phyloP scores from a whole-genome alignment of 1,140 invertebrate species.

The Saccostrea echinata region DNA sequence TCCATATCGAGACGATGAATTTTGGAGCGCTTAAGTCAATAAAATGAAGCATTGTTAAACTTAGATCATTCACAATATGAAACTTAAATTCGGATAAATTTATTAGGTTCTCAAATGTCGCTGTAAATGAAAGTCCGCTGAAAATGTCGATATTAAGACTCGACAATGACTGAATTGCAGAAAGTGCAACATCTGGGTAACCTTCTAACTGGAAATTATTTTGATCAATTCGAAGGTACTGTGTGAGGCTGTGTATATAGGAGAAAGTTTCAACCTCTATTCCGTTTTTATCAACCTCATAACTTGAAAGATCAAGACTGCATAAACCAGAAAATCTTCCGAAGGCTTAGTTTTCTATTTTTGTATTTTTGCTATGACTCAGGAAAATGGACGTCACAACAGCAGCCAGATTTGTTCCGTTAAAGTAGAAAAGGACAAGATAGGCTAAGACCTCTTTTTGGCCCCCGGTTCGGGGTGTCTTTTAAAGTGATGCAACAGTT shows the following conservation, averaged over 20 bases:
- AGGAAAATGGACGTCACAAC: neutral
- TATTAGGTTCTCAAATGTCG: neutral
- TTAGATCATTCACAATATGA: neutral
- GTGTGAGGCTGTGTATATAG: neutral
- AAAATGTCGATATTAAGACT: neutral
- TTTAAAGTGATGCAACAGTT: too few relatives aligned
- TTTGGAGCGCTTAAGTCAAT: neutral
- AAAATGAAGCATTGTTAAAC: neutral
- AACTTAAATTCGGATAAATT: neutral
- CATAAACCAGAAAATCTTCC: neutral
- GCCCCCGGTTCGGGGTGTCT: too few relatives aligned
- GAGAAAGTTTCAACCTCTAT: neutral
- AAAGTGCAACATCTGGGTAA: too few relatives aligned
- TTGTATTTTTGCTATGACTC: neutral
- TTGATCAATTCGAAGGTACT: neutral
- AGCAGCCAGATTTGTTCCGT: too few relatives aligned
- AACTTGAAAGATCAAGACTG: neutral
- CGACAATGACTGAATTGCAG: neutral
- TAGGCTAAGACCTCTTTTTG: too few relatives aligned
- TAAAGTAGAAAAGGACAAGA: too few relatives aligned
- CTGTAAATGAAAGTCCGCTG: neutral
- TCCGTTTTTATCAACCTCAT: neutral
- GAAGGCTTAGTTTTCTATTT: too few relatives aligned
- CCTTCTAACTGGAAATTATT: too few relatives aligned
- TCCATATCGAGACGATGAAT: neutral